phyloP scores from a whole-genome alignment of 2,797 vertebrate species.

The Dipus sagitta region DNA sequence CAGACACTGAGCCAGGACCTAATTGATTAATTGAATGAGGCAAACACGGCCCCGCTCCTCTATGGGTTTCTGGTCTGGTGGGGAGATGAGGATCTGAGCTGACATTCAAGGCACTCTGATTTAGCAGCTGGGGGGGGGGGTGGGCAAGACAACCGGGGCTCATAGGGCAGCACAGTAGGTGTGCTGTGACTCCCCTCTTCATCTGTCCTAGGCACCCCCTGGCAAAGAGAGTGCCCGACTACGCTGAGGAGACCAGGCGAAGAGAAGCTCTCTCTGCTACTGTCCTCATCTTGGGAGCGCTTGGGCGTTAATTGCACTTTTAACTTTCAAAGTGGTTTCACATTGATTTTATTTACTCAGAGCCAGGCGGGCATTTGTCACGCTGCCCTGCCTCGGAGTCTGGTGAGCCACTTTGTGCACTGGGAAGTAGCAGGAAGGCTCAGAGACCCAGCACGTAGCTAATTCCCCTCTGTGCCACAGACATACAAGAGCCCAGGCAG shows the following conservation, averaged over 20 bases:
- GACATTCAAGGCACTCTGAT: neutral
- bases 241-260: accelerated
- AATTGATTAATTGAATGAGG: slow-evolving; percentile 49
- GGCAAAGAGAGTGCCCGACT: neutral
- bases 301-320: neutral
- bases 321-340: slow-evolving; percentile 61
- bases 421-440: neutral
- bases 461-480: neutral
- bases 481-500: neutral
- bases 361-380: neutral
- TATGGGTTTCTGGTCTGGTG: neutral
- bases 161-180: neutral
- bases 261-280: accelerated
- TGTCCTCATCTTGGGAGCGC: neutral
- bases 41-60: neutral
- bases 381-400: neutral
- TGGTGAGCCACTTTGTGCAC: neutral
- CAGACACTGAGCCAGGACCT: neutral
- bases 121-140: accelerated
- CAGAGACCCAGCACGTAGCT: accelerated
- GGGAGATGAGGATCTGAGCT: slow-evolving; percentile 14
- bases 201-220: accelerated
- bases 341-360: slow-evolving; percentile 50
- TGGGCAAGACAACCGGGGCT: accelerated
- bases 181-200: accelerated